Base-by-base conservation (phyloP, 2,797 vertebrate genomes). In the Eulemur albifrons region DNA sequence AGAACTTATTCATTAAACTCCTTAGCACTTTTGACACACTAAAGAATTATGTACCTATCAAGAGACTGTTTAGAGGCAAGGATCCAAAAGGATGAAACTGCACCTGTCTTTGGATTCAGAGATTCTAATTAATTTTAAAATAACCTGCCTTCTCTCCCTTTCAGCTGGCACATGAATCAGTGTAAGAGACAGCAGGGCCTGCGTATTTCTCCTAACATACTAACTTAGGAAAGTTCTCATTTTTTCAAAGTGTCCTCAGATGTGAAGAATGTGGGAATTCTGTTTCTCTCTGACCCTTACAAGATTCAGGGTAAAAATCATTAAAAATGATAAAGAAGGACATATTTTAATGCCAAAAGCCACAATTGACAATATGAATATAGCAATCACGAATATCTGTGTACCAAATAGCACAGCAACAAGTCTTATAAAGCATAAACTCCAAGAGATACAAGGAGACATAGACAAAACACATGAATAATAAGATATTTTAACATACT, bases 61-160 rank as follows among this genome's bases (percentile, higher is more conserved):
- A 96, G 89, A 89, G 54, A 87, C 54, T 21, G 10, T 52, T 90
- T 15, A 81, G 67, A 92, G 95, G 72, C 93, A 96, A 94, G 63
- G 40, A 94, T 93, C 72, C 97, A 94, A 94, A 89, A 89, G 72
- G 90, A 91, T 84, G 54, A 94, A 87, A 95, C 65, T 59, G 63
- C n/a, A 81, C 75, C 70, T 96, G 80, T 35, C 96, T 97, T 43
- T 61, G 59, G 67, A 95, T 95, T 88, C 79, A 84, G 70, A 90
- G 48, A 84, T 90, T 93, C 90, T 93, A 96, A 97, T 94, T 95
- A 89, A 96, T 94, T 97, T 95, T n/a, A 65, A 96, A 96, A 91
- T 69, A 25, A 83, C 59, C 65, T 93, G n/a, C n/a, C 25, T 83
- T 88, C 69, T 84, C 83, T 84, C 89, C 30, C 7, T 91, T 86